Percentiles rank a stretch among this genome's conserved stretches.
Conservation (phyloP, 2,113 vertebrate genomes). For the Mesoclemmys tuberculata region DNA sequence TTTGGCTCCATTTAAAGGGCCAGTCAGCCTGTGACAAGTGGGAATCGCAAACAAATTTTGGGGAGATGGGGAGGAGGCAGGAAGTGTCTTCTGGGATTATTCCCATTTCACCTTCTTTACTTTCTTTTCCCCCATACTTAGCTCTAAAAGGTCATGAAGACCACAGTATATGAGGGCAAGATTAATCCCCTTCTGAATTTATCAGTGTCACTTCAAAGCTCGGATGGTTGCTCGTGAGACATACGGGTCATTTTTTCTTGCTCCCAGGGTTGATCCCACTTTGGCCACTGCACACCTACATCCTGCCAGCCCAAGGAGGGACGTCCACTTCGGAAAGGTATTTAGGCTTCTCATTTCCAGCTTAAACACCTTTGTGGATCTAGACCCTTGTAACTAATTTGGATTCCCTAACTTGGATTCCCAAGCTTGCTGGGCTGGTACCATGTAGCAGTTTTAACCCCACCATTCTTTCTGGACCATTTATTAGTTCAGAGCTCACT, state of each 20-base stretch:
- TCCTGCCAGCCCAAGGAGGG: background rate
- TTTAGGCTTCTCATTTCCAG: background rate
- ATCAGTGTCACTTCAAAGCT: background rate
- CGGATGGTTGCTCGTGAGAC: background rate
- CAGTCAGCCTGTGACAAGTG: background rate
- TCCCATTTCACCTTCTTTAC: background rate
- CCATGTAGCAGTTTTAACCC: background rate
- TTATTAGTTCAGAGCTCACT: background rate
- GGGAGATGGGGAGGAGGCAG: background rate
- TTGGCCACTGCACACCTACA: background rate
- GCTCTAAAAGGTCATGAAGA: background rate
- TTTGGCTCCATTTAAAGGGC: background rate
- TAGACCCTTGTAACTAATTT: background rate
- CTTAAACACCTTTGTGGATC: background rate
- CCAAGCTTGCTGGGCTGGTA: background rate
- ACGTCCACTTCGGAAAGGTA: background rate
- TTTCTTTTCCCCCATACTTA: background rate
- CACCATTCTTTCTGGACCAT: background rate
- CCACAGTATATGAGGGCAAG: background rate
- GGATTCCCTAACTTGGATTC: background rate
- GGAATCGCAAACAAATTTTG: background rate
- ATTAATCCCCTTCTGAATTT: background rate
- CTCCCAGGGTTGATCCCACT: background rate
- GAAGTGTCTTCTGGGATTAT: slow-evolving; percentile 2
- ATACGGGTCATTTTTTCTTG: background rate